phyloP scores from a whole-genome alignment of 2,888 invertebrate species.

The Coleophora flavipennella region DNA sequence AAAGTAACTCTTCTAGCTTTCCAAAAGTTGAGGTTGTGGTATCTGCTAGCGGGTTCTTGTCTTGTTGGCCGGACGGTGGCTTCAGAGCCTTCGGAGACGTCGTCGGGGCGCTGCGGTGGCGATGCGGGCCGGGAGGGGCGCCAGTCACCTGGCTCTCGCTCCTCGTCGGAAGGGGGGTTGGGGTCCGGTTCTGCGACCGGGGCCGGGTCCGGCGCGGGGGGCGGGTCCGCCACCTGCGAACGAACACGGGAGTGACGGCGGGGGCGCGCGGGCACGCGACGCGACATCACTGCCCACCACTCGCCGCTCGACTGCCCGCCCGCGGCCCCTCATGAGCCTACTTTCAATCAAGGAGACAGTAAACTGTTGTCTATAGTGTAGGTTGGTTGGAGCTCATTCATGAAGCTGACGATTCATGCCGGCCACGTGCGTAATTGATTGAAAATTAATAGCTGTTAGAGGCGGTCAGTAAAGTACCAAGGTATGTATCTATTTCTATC shows the following conservation, averaged over 20 bases:
- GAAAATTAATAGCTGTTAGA: neutral
- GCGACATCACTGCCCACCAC: slow-evolving; percentile 54
- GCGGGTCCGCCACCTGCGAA: slow-evolving; percentile 59
- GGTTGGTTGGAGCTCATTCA: slow-evolving; percentile 32
- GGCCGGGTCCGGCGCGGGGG: slow-evolving; percentile 53
- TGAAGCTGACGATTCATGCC: slow-evolving; percentile 25
- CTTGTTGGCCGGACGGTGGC: slow-evolving; percentile 73
- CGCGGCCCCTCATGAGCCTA: slow-evolving; percentile 34
- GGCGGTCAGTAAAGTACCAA: too few relatives aligned
- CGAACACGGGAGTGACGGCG: slow-evolving; percentile 44
- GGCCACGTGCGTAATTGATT: slow-evolving; percentile 35
- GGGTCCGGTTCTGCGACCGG: slow-evolving; percentile 51
- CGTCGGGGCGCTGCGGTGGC: slow-evolving; percentile 57
- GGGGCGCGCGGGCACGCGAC: slow-evolving; percentile 56
- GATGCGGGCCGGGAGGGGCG: slow-evolving; percentile 54
- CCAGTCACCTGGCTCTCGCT: slow-evolving; percentile 71
- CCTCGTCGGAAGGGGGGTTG: slow-evolving; percentile 60
- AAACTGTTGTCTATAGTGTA: slow-evolving; percentile 21
- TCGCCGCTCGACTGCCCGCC: slow-evolving; percentile 51
- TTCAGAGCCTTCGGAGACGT: slow-evolving; percentile 61
- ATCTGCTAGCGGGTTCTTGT: slow-evolving; percentile 74
- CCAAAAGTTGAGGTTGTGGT: slow-evolving; percentile 89
- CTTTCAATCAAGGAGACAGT: slow-evolving; percentile 38
- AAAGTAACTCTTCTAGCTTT: slow-evolving; percentile 89
- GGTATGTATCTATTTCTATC: too few relatives aligned